Conservation (phyloP, 1,140 invertebrate genomes). For the Chrysoperla carnea region DNA sequence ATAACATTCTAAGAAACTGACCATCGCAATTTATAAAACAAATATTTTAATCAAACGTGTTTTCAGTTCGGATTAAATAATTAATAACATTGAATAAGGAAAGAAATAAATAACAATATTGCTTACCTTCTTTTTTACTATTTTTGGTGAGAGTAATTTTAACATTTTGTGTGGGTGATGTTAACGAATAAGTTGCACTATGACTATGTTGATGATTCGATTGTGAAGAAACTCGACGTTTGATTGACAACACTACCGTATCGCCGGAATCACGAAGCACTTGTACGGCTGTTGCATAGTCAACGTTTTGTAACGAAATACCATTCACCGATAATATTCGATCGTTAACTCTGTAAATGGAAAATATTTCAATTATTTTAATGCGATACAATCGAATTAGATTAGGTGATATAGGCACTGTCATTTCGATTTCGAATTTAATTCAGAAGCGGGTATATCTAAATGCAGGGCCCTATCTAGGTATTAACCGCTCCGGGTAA, state of each 20-base stretch:
- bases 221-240: slow-evolving; percentile 40
- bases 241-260: slow-evolving; percentile 74
- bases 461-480: too few species aligned
- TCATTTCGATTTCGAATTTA: too few species aligned
- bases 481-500: too few species aligned
- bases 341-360: slow-evolving; percentile 76
- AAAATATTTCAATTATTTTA: neutral
- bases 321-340: slow-evolving; percentile 94
- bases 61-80: too few species aligned
- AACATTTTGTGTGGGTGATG: slow-evolving; percentile 37
- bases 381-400: too few species aligned
- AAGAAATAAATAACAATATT: neutral
- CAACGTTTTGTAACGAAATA: slow-evolving; percentile 89
- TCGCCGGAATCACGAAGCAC: slow-evolving; percentile 78
- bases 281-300: slow-evolving; percentile 84
- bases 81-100: too few species aligned
- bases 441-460: too few species aligned
- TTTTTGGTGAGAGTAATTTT: slow-evolving; percentile 74
- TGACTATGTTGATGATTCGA: slow-evolving; percentile 26
- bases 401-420: too few species aligned
- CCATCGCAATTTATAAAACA: neutral
- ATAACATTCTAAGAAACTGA: too few species aligned
- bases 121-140: slow-evolving; percentile 84
- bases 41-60: too few species aligned
- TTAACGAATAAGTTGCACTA: slow-evolving; percentile 26